Conservation (phyloP, 2,888 invertebrate species). For the Dasypogon diadema region DNA sequence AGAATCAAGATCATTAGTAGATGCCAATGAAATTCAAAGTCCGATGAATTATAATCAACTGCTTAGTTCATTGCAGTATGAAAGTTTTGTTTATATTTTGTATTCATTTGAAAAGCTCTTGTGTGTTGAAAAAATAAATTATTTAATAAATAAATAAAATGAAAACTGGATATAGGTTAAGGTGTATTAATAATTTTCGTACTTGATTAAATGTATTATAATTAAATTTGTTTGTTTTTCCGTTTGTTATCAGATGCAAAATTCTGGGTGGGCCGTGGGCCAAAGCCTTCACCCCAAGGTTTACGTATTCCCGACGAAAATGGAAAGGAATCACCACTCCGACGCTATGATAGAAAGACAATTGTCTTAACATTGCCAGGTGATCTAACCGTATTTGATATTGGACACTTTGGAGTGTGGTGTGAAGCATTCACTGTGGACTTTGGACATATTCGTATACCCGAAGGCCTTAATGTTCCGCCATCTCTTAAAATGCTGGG, state of each 20-base stretch:
- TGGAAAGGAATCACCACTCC: conserved; percentile 83
- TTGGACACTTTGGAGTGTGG: conserved; percentile 94
- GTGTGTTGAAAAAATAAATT: no score
- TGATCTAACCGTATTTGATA: conserved; percentile 90
- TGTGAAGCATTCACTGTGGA: conserved; percentile 94
- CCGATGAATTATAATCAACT: no score
- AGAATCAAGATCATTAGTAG: no score
- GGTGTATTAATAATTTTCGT: no score
- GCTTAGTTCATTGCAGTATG: no score
- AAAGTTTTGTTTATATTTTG: no score
- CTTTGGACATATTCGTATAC: conserved; percentile 88
- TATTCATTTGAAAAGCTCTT: no score
- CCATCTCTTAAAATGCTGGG: conserved; percentile 94
- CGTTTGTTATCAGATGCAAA: conserved; percentile 96
- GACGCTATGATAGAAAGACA: conserved; percentile 86
- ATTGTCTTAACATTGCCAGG: conserved; percentile 90
- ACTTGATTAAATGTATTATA: no score
- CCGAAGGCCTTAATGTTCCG: conserved; percentile 82
- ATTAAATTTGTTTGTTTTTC: no score
- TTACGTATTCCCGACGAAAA: conserved; percentile 91
- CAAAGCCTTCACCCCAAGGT: conserved; percentile 84
- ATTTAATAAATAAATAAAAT: no score
- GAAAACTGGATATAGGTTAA: no score
- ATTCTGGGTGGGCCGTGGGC: conserved; percentile 91
- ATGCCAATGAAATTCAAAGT: no score